Conservation (phyloP, 2,888 invertebrate species). For the Saturnia japonica region DNA sequence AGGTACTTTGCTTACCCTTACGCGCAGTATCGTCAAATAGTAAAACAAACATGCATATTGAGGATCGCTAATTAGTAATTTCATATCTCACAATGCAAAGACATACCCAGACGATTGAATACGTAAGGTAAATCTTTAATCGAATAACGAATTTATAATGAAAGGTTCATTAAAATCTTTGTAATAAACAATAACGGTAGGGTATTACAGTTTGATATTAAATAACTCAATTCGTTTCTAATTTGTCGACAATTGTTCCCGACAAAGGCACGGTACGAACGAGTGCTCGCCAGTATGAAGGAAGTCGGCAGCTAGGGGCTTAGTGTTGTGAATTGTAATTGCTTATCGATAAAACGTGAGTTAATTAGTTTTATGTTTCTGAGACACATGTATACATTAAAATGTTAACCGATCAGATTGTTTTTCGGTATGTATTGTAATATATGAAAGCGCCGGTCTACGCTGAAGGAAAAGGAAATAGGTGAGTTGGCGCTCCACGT, state of each 20-base stretch:
- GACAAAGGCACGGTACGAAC: conserved; percentile 80
- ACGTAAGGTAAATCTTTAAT: background rate
- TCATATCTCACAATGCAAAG: background rate
- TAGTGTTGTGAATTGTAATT: conserved; percentile 48
- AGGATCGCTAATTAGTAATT: background rate
- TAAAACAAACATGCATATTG: too few species aligned
- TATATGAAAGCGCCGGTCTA: too few species aligned
- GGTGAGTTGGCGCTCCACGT: too few species aligned
- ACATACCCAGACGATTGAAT: background rate
- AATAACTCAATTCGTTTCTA: conserved; percentile 82
- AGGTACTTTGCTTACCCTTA: too few species aligned
- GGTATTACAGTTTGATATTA: conserved; percentile 75
- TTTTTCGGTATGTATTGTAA: too few species aligned
- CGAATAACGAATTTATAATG: background rate
- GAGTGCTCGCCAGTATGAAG: conserved; percentile 81
- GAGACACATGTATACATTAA: too few species aligned
- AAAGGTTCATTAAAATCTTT: conserved; percentile 12
- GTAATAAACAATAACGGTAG: conserved; percentile 68
- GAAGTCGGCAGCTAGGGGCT: conserved; percentile 74
- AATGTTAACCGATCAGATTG: too few species aligned
- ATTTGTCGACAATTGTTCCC: conserved; percentile 82
- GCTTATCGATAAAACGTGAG: conserved; percentile 42
- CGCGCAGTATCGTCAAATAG: too few species aligned
- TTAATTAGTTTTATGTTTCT: too few species aligned
- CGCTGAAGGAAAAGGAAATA: too few species aligned